Evolutionary conservation across 1,140 invertebrate genomes (phyloP).

Genomic region (Meloidogyne chitwoodi): DNA sequence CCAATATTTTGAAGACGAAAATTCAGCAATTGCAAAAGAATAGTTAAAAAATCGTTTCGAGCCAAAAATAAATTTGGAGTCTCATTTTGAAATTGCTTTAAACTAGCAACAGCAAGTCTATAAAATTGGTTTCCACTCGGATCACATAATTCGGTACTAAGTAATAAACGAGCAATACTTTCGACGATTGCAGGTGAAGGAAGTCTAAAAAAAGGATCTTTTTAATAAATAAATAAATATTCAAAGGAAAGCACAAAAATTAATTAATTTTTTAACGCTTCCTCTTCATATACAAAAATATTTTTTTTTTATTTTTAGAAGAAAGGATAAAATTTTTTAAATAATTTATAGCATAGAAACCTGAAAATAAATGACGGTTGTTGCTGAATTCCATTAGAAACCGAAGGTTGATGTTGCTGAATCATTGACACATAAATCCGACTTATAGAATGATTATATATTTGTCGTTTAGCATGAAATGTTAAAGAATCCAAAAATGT

Average conservation of each 20-base stretch:
- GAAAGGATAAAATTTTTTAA: too few species aligned
- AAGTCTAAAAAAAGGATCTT: neutral
- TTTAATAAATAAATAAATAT: too few species aligned
- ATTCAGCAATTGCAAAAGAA: conserved; percentile 2
- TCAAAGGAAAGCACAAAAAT: too few species aligned
- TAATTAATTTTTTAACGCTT: too few species aligned
- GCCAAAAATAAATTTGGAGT: neutral
- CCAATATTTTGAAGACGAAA: conserved; percentile 18
- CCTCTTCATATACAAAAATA: too few species aligned
- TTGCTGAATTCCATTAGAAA: neutral
- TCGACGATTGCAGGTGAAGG: conserved; percentile 21
- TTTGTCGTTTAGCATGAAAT: conserved; percentile 35
- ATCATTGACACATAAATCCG: neutral
- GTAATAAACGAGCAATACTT: conserved; percentile 17
- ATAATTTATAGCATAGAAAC: neutral
- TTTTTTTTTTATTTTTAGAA: too few species aligned
- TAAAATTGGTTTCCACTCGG: neutral
- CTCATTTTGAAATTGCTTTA: neutral
- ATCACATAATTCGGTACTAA: conserved; percentile 21
- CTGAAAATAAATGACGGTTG: neutral
- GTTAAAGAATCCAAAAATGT: conserved; percentile 43
- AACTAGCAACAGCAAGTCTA: neutral
- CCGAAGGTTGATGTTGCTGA: too few species aligned
- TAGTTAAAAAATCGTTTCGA: conserved; percentile 3
- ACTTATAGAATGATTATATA: conserved; percentile 20